Percentiles rank a stretch among this genome's conserved stretches.
Conservation (phyloP, 2,888 invertebrate genomes). For the Steinernema carpocapsae region DNA sequence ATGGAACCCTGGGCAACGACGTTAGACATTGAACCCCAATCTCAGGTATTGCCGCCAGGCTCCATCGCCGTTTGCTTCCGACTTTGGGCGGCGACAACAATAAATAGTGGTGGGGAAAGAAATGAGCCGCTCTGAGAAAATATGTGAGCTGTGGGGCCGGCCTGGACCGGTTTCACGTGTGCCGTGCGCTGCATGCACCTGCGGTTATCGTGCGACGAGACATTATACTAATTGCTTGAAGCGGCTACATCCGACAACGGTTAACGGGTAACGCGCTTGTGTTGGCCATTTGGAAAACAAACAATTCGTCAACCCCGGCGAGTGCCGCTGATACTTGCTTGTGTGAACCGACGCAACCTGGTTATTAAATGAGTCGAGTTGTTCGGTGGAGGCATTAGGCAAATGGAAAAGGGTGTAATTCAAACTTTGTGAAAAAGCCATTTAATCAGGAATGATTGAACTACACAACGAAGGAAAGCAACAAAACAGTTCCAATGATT, state of each 20-base stretch:
- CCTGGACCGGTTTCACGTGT: neutral
- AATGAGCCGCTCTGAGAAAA: slow-evolving; percentile 25
- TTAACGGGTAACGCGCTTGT: no score
- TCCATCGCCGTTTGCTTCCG: neutral
- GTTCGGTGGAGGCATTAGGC: no score
- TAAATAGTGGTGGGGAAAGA: slow-evolving; percentile 13
- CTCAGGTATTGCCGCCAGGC: slow-evolving; percentile 12
- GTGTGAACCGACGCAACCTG: no score
- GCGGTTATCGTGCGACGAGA: neutral
- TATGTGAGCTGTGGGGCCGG: neutral
- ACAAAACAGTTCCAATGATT: no score
- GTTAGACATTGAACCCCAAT: neutral
- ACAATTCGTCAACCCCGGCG: no score
- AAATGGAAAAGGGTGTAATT: no score
- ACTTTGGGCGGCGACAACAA: slow-evolving; percentile 29
- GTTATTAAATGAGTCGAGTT: no score
- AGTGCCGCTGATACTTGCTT: no score
- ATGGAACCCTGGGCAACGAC: neutral
- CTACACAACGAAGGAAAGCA: no score
- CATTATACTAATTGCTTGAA: slow-evolving; percentile 9
- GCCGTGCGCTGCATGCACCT: slow-evolving; percentile 29
- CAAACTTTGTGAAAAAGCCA: no score
- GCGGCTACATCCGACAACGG: neutral
- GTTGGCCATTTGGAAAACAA: no score
- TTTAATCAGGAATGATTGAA: no score